A percentile compares a stretch with the other conserved stretches of the same genome.
Evolutionary conservation across 2,113 vertebrate genomes (phyloP).

Genomic region (Pluvialis apricaria): DNA sequence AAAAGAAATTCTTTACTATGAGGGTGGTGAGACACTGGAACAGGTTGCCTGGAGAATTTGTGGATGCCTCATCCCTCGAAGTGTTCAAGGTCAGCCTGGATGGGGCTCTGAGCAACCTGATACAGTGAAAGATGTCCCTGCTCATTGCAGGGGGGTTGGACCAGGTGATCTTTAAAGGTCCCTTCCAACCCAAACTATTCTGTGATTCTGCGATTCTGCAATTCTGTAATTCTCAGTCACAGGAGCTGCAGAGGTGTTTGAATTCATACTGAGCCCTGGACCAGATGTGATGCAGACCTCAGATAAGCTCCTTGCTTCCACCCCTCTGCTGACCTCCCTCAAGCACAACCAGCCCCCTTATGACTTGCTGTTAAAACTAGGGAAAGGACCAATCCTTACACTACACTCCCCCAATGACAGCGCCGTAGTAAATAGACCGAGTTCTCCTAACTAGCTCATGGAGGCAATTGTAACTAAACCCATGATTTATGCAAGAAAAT

Average conservation of each 20-base stretch:
- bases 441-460: background rate
- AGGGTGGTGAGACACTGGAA: background rate
- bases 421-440: background rate
- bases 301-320: background rate
- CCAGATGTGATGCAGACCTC: background rate
- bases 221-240: background rate
- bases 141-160: rapidly evolving
- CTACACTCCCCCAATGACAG: background rate
- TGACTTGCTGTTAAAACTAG: background rate
- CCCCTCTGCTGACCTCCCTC: background rate
- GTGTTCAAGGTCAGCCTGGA: background rate
- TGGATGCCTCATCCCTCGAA: background rate
- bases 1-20: background rate
- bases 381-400: background rate
- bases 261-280: background rate
- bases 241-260: background rate
- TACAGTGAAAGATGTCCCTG: background rate
- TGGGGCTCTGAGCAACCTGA: background rate
- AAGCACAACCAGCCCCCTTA: background rate
- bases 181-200: background rate
- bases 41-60: background rate
- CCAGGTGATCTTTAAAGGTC: background rate
- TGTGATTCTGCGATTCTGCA: background rate
- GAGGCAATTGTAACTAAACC: background rate
- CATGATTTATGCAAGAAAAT: background rate